Evolutionary conservation across 2,888 invertebrate genomes (phyloP).

Genomic region (Nemotelus nigrinus): DNA sequence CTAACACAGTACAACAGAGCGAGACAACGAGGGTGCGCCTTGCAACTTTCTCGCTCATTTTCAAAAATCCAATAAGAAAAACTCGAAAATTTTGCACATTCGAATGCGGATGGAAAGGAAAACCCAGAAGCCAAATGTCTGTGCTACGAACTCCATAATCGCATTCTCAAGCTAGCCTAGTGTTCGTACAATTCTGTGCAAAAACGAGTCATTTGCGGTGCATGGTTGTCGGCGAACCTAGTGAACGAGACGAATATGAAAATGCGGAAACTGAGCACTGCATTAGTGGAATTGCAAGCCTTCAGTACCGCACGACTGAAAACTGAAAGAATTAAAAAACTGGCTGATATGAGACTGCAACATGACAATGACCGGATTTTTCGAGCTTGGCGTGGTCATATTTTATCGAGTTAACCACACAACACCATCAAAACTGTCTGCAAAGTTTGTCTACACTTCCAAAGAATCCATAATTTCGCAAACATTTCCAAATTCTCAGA

Average conservation of each 20-base stretch:
- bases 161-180: not conserved
- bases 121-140: conserved; percentile 4
- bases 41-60: conserved; percentile 47
- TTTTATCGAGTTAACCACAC: no score
- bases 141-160: not conserved
- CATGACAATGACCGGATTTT: no score
- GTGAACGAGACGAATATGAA: not conserved
- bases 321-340: no score
- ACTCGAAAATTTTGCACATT: conserved; percentile 37
- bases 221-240: not conserved
- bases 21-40: conserved; percentile 17
- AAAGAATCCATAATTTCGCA: no score
- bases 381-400: no score
- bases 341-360: no score
- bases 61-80: conserved; percentile 49
- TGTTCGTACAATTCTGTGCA: conserved; percentile 20
- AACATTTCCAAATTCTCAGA: no score
- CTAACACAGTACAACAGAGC: not conserved
- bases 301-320: not conserved
- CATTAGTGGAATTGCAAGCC: not conserved
- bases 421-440: no score
- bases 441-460: no score
- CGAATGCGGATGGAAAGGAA: conserved; percentile 1
- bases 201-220: conserved; percentile 28
- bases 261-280: conserved; percentile 20